Conservation (phyloP, 2,797 vertebrate species). For the Sebastes hubbsi region DNA sequence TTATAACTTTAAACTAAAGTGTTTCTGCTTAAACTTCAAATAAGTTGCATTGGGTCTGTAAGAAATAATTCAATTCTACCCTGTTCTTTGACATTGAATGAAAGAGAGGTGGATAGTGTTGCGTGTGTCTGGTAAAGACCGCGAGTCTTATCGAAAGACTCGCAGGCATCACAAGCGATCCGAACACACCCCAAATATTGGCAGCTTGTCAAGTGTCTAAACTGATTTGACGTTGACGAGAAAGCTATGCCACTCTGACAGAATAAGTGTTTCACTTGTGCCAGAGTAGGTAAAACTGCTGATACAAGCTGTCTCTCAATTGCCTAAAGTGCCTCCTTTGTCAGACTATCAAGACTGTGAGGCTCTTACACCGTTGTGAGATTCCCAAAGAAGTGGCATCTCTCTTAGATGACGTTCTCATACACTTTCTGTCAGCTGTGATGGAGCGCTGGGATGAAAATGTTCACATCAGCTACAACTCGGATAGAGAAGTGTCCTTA, state of each 20-base stretch:
- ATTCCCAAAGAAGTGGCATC: slow-evolving; percentile 61
- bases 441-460: slow-evolving; percentile 38
- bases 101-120: slow-evolving; percentile 33
- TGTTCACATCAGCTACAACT: slow-evolving; percentile 31
- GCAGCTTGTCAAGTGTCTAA: slow-evolving; percentile 70
- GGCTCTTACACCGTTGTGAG: slow-evolving; percentile 50
- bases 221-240: slow-evolving; percentile 76
- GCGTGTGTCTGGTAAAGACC: slow-evolving; percentile 42
- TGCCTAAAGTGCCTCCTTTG: slow-evolving; percentile 75
- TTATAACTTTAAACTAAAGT: neutral
- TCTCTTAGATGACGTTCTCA: slow-evolving; percentile 33
- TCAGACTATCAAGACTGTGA: slow-evolving; percentile 53
- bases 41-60: neutral
- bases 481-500: neutral
- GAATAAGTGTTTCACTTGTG: slow-evolving; percentile 71
- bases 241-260: slow-evolving; percentile 64
- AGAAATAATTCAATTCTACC: neutral
- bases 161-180: slow-evolving; percentile 44
- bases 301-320: slow-evolving; percentile 75
- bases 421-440: slow-evolving; percentile 46
- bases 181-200: slow-evolving; percentile 64
- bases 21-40: slow-evolving; percentile 4
- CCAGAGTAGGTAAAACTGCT: slow-evolving; percentile 75
- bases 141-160: slow-evolving; percentile 45
- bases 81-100: slow-evolving; percentile 36